Conservation (phyloP, 2,113 vertebrate species). For the Pyxicephalus adspersus region DNA sequence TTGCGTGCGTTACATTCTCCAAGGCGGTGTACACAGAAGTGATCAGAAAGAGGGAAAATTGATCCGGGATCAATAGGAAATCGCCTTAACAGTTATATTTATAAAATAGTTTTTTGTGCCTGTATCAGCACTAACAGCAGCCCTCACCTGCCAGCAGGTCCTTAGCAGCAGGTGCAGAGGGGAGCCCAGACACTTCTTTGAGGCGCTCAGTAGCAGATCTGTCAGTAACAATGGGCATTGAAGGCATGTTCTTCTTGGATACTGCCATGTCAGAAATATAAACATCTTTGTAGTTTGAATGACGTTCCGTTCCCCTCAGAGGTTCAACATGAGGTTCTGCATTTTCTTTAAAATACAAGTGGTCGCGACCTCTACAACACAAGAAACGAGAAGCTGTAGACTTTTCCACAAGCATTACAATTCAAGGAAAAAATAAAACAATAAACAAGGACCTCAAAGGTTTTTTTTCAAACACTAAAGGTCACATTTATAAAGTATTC, state of each 20-base stretch:
- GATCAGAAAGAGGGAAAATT: no score
- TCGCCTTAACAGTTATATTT: no score
- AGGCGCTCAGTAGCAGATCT: slow-evolving; percentile 46
- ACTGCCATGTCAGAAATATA: slow-evolving; percentile 19
- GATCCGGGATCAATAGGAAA: no score
- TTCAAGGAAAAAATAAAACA: not conserved
- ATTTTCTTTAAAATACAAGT: slow-evolving; percentile 74
- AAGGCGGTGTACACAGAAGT: no score
- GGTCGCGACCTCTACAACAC: slow-evolving; percentile 75
- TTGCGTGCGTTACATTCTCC: no score
- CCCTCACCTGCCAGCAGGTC: slow-evolving; percentile 86
- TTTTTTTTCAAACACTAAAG: no score
- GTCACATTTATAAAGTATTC: no score
- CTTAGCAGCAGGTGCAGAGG: slow-evolving; percentile 65
- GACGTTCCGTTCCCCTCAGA: slow-evolving; percentile 43
- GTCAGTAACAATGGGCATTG: slow-evolving; percentile 51
- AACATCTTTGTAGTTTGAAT: not conserved
- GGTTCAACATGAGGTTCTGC: slow-evolving; percentile 57
- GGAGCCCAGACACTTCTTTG: slow-evolving; percentile 46
- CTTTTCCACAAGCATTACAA: not conserved
- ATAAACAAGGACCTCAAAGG: not conserved
- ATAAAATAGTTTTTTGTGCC: no score
- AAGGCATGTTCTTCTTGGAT: slow-evolving; percentile 38
- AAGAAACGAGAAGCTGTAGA: not conserved
- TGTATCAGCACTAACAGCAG: not conserved